These are phyloP conservation scores for Drosophila quinaria DNA, from an alignment of 2,888 invertebrate species.

Conservation along the genomic window DNA sequence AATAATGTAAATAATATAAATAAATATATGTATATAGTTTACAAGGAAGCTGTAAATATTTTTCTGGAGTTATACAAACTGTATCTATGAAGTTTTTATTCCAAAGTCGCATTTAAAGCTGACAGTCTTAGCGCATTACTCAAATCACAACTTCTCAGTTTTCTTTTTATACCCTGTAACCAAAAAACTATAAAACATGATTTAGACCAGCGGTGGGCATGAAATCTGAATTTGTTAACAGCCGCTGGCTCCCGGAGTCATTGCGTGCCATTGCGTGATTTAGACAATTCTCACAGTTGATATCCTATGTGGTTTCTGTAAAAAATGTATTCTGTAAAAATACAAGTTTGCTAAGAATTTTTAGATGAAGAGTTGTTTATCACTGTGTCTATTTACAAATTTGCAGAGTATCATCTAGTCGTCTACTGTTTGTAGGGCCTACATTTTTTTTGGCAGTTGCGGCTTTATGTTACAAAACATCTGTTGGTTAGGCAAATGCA, in stretches of 20 bases:
- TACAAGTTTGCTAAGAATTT: background rate
- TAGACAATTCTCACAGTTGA: no score
- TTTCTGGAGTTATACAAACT: background rate
- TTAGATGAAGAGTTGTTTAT: background rate
- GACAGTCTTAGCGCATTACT: conserved; percentile 1
- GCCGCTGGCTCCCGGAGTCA: no score
- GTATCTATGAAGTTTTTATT: conserved; percentile 3
- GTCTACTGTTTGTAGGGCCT: background rate
- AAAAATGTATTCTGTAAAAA: background rate
- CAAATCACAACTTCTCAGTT: conserved; percentile 6
- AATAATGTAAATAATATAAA: no score
- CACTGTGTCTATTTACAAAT: background rate
- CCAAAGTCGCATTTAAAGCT: background rate
- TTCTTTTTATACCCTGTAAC: background rate
- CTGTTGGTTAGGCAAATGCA: conserved; percentile 62
- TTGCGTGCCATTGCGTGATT: no score
- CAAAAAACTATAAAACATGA: background rate
- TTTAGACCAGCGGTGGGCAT: no score
- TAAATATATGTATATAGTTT: background rate
- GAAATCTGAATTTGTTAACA: no score
- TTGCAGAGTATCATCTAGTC: background rate
- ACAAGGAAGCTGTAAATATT: background rate
- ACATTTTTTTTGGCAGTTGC: conserved; percentile 46
- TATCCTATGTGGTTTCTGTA: background rate
- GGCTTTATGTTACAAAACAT: conserved; percentile 57